Percentiles rank a stretch among this genome's conserved stretches.
phyloP scores from a whole-genome alignment of 1,140 invertebrate species.

The Apis florea region DNA sequence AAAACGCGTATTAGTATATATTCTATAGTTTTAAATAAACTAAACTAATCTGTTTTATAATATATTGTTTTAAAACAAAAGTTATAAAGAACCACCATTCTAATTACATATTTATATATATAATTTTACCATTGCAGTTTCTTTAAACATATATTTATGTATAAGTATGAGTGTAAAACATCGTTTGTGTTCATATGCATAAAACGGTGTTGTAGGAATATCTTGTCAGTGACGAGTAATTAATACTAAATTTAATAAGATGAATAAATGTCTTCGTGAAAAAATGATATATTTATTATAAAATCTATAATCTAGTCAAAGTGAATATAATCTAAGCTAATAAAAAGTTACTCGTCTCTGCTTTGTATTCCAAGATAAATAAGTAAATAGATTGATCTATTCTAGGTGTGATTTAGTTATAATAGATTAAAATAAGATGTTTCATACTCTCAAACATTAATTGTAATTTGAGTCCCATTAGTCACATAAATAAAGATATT shows the following conservation, averaged over 20 bases:
- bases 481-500: constrained; percentile 36
- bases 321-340: background rate
- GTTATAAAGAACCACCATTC: constrained; percentile 44
- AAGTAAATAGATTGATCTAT: constrained; percentile 49
- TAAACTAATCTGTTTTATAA: constrained; percentile 1
- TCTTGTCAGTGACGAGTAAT: constrained; percentile 42
- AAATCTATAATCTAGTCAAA: background rate
- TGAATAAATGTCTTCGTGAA: background rate
- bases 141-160: constrained; percentile 52
- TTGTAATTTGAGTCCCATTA: constrained; percentile 48
- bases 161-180: constrained; percentile 50
- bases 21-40: constrained; percentile 26
- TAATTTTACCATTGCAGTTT: constrained; percentile 37
- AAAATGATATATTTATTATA: background rate
- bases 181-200: constrained; percentile 35
- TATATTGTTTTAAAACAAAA: background rate
- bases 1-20: constrained; percentile 6
- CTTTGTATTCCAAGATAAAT: constrained; percentile 48
- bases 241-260: constrained; percentile 16
- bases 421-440: constrained; percentile 31
- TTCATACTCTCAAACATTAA: constrained; percentile 29
- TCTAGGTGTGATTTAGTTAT: constrained; percentile 40
- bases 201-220: constrained; percentile 42
- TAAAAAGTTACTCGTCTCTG: constrained; percentile 38
- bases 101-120: constrained; percentile 42